Conservation (phyloP, 2,888 invertebrate species). For the Sepiola atlantica region DNA sequence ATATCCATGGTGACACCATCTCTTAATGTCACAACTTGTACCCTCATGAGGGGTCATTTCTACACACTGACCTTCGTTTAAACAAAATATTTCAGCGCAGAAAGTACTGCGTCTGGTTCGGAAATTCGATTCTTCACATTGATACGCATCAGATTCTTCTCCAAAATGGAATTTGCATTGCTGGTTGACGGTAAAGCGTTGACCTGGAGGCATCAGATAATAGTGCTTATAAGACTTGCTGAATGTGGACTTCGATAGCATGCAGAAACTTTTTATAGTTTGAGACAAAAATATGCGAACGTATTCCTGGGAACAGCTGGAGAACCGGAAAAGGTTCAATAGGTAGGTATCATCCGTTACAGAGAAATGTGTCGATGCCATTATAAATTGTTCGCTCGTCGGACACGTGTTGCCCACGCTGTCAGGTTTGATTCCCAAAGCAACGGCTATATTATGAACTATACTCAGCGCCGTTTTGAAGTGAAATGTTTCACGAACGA, state of each 20-base stretch:
- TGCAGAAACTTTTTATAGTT: background rate
- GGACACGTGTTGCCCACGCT: background rate
- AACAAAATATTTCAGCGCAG: background rate
- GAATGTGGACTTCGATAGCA: background rate
- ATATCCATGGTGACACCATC: background rate
- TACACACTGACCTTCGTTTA: background rate
- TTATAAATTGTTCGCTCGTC: background rate
- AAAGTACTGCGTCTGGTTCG: background rate
- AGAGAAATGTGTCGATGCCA: background rate
- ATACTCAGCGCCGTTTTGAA: background rate
- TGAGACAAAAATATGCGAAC: background rate
- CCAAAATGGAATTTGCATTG: background rate
- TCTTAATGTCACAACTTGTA: background rate
- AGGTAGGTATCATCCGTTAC: background rate
- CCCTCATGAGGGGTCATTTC: background rate
- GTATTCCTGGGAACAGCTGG: background rate
- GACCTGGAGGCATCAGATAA: background rate
- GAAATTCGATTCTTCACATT: background rate
- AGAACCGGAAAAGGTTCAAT: background rate
- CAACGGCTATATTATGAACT: background rate
- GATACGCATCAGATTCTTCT: background rate
- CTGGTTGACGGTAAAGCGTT: background rate
- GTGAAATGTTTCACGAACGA: background rate
- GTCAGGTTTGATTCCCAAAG: background rate
- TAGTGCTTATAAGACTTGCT: background rate